These are phyloP conservation scores for Incurvaria masculella DNA, from an alignment of 2,888 invertebrate species.

Conservation along the genomic window DNA sequence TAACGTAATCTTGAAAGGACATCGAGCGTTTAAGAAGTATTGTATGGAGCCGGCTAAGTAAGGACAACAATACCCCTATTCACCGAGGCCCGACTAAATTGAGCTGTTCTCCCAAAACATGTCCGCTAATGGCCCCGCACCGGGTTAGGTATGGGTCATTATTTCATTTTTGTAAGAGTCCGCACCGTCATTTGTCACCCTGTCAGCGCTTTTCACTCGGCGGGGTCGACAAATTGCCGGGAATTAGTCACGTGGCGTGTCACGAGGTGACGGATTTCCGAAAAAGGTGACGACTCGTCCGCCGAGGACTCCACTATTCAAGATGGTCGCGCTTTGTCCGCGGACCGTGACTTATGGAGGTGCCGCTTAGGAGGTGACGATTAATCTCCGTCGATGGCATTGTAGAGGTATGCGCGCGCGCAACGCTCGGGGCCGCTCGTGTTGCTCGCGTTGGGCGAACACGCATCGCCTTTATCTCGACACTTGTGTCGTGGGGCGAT, in stretches of 20 bases:
- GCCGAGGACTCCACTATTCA: constrained; percentile 14
- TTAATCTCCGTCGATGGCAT: constrained; percentile 39
- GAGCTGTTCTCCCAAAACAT: constrained; percentile 53
- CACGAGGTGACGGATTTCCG: constrained; percentile 33
- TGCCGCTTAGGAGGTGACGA: constrained; percentile 15
- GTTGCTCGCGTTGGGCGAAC: constrained; percentile 9
- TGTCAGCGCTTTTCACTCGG: constrained; percentile 52
- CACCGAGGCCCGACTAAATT: constrained; percentile 33
- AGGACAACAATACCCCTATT: neutral
- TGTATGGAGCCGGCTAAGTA: neutral
- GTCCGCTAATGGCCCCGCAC: constrained; percentile 49
- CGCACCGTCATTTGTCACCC: constrained; percentile 52
- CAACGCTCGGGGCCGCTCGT: constrained; percentile 31
- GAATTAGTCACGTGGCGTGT: constrained; percentile 51
- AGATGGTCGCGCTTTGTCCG: constrained; percentile 25
- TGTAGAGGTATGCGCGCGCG: constrained; percentile 26
- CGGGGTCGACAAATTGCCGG: constrained; percentile 49
- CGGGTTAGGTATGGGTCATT: constrained; percentile 51
- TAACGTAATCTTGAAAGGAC: neutral
- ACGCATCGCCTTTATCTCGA: constrained; percentile 1
- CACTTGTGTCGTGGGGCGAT: neutral
- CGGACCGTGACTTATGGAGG: constrained; percentile 26
- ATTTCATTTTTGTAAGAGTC: constrained; percentile 52
- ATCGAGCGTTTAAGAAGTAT: neutral
- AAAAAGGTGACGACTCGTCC: constrained; percentile 50